phyloP scores from a whole-genome alignment of 1,140 invertebrate genomes.

The Drosophila oshimai region DNA sequence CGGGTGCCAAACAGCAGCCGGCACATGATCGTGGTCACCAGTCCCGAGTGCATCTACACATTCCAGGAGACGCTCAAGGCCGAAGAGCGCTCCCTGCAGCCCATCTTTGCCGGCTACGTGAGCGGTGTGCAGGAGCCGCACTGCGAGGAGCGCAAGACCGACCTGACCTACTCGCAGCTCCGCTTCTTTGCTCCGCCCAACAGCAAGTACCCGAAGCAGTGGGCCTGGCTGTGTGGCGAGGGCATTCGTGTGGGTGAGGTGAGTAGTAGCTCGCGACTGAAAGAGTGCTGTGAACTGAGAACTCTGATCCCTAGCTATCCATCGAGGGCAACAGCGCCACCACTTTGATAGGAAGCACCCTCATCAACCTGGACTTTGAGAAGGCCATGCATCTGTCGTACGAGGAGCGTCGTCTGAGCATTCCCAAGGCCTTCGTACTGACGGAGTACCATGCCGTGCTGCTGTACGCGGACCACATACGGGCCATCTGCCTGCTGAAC shows the following conservation, averaged over 20 bases:
- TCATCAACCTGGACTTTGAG: conserved; percentile 64
- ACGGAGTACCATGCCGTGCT: conserved; percentile 96
- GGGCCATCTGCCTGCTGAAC: conserved; percentile 93
- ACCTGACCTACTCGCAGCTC: conserved; percentile 90
- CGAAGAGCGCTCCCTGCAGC: conserved; percentile 88
- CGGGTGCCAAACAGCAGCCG: conserved; percentile 87
- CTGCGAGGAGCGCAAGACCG: conserved; percentile 88
- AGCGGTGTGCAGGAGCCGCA: conserved; percentile 82
- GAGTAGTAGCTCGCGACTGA: background rate
- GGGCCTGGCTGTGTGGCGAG: conserved; percentile 89
- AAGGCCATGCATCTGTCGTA: conserved; percentile 59
- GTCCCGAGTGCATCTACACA: conserved; percentile 91
- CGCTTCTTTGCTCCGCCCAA: conserved; percentile 90
- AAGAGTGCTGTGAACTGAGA: too few relatives aligned
- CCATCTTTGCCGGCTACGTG: conserved; percentile 92
- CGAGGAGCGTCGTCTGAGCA: conserved; percentile 72
- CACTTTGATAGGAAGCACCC: conserved; percentile 50
- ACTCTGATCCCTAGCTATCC: conserved; percentile 38
- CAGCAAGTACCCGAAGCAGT: conserved; percentile 88
- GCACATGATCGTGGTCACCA: conserved; percentile 92
- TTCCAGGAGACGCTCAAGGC: conserved; percentile 90
- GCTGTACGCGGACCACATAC: conserved; percentile 92
- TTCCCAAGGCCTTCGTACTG: conserved; percentile 90
- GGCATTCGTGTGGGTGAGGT: conserved; percentile 71
- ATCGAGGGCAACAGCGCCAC: conserved; percentile 28